Conservation (phyloP, 2,888 invertebrate species). For the Morpho achilles region DNA sequence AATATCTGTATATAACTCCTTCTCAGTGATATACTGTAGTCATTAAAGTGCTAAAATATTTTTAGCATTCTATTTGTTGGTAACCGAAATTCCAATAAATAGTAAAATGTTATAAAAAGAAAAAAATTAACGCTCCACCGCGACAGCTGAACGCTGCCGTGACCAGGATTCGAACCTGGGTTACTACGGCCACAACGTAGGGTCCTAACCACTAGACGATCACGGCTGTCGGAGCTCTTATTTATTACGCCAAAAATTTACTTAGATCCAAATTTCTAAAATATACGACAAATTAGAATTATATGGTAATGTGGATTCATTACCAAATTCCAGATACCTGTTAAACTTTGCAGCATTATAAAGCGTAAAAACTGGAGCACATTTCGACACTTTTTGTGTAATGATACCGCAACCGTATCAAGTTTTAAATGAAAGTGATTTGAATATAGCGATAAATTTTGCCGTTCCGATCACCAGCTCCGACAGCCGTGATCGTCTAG, state of each 20-base stretch:
- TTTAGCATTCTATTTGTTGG: no score
- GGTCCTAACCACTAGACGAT: conserved; percentile 88
- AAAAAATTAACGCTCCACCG: conserved; percentile 46
- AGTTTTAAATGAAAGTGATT: conserved; percentile 6
- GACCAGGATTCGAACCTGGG: conserved; percentile 88
- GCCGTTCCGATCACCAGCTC: conserved; percentile 22
- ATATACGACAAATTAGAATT: background rate
- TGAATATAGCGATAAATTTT: conserved; percentile 1
- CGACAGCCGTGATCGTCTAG: conserved; percentile 81
- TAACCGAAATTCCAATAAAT: no score
- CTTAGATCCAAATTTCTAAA: background rate
- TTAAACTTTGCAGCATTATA: background rate
- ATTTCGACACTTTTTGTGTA: background rate
- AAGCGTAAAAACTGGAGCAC: conserved; percentile 5
- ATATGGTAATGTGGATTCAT: background rate
- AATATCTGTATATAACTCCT: no score
- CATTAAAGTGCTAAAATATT: no score
- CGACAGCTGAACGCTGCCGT: conserved; percentile 36
- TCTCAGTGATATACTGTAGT: no score
- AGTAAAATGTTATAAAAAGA: conserved; percentile 3
- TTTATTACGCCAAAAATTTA: background rate
- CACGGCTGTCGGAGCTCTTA: conserved; percentile 45
- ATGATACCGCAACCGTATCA: conserved; percentile 1
- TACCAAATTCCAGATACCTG: background rate
- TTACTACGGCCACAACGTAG: conserved; percentile 88